Evolutionary conservation across 2,113 vertebrate genomes (phyloP).

Genomic region (Oncorhynchus tshawytscha): DNA sequence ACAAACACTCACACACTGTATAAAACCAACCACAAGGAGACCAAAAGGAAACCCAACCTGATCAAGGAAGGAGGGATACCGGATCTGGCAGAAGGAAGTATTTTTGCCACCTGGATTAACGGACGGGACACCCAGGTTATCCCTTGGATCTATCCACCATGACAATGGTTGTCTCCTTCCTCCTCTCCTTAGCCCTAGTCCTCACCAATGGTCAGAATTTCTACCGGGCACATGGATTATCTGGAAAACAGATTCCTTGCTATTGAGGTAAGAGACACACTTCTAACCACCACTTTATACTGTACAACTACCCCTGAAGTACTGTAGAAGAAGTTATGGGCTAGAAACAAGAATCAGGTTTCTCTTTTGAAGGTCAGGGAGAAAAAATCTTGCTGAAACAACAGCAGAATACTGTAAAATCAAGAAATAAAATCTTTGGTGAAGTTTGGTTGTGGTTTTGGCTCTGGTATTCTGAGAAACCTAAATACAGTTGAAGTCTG

Average conservation of each 20-base stretch:
- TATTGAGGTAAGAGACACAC: slow-evolving; percentile 72
- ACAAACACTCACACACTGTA: background rate
- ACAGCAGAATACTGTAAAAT: background rate
- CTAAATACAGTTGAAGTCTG: too few species aligned
- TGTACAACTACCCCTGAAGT: slow-evolving; percentile 9
- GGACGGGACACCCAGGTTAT: background rate
- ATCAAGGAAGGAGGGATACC: slow-evolving; percentile 8
- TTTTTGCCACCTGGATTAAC: slow-evolving; percentile 6
- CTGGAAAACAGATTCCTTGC: slow-evolving; percentile 74
- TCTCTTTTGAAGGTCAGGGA: too few species aligned
- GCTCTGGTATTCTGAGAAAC: background rate
- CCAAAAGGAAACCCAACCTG: background rate
- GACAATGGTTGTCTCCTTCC: slow-evolving; percentile 61
- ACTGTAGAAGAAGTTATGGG: background rate
- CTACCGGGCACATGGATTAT: slow-evolving; percentile 78
- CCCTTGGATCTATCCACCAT: slow-evolving; percentile 57
- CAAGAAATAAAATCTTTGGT: background rate
- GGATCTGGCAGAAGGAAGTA: slow-evolving; percentile 20
- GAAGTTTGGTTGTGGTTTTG: background rate
- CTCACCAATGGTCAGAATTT: slow-evolving; percentile 70
- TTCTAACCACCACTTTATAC: background rate
- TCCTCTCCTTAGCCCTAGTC: slow-evolving; percentile 56
- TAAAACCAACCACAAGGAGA: slow-evolving; percentile 8
- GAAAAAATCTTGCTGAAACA: too few species aligned
- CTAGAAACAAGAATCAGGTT: too few species aligned